Evolutionary conservation across 1,140 invertebrate species (phyloP).

Genomic region (Protaetia brevitarsis): DNA sequence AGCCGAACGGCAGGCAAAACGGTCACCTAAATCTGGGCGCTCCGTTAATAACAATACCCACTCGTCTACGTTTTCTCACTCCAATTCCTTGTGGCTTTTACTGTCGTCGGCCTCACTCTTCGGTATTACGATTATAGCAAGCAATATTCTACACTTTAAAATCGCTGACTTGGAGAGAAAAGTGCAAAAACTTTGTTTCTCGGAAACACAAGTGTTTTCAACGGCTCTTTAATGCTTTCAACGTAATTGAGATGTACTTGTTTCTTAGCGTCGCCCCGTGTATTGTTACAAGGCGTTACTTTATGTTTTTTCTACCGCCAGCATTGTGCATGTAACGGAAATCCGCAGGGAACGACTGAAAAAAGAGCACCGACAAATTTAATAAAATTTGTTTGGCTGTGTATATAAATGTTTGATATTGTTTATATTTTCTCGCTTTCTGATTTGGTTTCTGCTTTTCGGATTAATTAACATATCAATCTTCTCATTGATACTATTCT

Average conservation of each 20-base stretch:
- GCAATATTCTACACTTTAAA: neutral
- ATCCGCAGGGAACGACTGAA: no score
- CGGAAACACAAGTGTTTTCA: neutral
- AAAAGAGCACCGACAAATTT: no score
- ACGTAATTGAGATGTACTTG: conserved; percentile 4
- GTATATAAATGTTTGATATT: no score
- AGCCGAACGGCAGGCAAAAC: neutral
- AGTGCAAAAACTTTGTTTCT: neutral
- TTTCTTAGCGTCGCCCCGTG: no score
- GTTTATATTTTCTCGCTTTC: no score
- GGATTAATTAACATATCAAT: no score
- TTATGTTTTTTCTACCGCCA: no score
- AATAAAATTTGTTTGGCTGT: no score
- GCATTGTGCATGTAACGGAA: no score
- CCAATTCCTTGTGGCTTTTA: neutral
- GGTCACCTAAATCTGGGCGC: neutral
- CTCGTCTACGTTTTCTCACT: neutral
- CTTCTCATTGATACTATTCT: no score
- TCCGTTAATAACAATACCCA: neutral
- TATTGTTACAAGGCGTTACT: no score
- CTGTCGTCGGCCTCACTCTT: neutral
- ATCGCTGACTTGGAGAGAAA: conserved; percentile 4
- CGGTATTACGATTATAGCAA: neutral
- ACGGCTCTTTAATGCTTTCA: conserved; percentile 9
- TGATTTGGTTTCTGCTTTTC: no score